A percentile compares a stretch with the other conserved stretches of the same genome.
These are phyloP conservation scores for Mylabris sibirica DNA, from an alignment of 2,888 invertebrate genomes.

Conservation along the genomic window DNA sequence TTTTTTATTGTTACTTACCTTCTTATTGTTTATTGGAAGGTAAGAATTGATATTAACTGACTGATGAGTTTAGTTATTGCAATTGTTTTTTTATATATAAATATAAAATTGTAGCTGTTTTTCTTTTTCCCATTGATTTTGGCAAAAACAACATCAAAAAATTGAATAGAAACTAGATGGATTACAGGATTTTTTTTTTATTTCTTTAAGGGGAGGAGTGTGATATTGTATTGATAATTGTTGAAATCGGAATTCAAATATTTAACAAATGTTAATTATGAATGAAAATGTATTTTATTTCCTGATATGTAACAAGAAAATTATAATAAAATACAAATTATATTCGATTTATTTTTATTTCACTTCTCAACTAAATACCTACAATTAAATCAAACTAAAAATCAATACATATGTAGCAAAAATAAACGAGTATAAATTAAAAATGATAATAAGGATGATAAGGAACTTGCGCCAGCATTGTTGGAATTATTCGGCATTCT, in stretches of 20 bases:
- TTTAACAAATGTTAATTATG: slow-evolving; percentile 56
- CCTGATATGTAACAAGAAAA: slow-evolving; percentile 38
- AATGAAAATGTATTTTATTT: slow-evolving; percentile 59
- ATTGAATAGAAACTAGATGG: slow-evolving; percentile 23
- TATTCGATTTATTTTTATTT: background rate
- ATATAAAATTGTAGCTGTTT: slow-evolving; percentile 35
- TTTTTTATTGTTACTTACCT: background rate
- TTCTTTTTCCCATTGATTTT: slow-evolving; percentile 18
- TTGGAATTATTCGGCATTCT: slow-evolving; percentile 8
- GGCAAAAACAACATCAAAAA: no score
- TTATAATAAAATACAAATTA: background rate
- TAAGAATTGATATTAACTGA: slow-evolving; percentile 37
- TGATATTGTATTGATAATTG: slow-evolving; percentile 44
- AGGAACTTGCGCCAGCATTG: slow-evolving; percentile 16
- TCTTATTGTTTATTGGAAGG: slow-evolving; percentile 39
- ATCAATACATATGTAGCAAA: background rate
- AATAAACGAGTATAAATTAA: background rate
- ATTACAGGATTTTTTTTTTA: no score
- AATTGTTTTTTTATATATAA: slow-evolving; percentile 29
- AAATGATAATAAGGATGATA: slow-evolving; percentile 3
- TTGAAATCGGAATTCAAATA: slow-evolving; percentile 53
- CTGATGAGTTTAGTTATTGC: slow-evolving; percentile 34
- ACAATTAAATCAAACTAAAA: background rate
- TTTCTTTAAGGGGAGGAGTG: slow-evolving; percentile 33
- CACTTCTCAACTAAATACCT: background rate